Evolutionary conservation across 2,888 invertebrate species (phyloP).

Genomic region (Gastrophysa polygoni): DNA sequence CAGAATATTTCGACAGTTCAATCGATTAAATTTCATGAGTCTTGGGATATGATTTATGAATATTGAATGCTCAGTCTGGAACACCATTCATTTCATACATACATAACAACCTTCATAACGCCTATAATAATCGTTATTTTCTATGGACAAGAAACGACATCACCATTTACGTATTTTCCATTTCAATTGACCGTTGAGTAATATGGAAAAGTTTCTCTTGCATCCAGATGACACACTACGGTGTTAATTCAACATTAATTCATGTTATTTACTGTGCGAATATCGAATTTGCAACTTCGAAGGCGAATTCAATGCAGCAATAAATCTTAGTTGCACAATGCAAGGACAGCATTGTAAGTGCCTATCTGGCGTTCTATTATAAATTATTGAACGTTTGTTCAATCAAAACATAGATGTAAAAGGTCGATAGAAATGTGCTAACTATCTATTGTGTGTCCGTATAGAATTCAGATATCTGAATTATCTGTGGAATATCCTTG

Average conservation of each 20-base stretch:
- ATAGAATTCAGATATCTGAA: not conserved
- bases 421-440: constrained; percentile 25
- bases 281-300: constrained; percentile 18
- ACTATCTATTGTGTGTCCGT: constrained; percentile 13
- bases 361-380: constrained; percentile 31
- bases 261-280: constrained; percentile 14
- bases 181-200: not conserved
- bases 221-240: not conserved
- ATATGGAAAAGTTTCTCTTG: not conserved
- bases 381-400: constrained; percentile 33
- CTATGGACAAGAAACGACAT: too few relatives aligned
- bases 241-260: constrained; percentile 17
- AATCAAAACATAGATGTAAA: constrained; percentile 30
- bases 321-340: constrained; percentile 41
- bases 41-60: too few relatives aligned
- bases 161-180: not conserved
- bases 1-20: too few relatives aligned
- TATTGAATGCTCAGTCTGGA: too few relatives aligned
- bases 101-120: too few relatives aligned
- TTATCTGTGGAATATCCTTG: not conserved
- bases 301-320: constrained; percentile 18
- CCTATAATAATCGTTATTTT: too few relatives aligned
- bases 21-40: too few relatives aligned
- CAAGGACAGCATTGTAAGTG: constrained; percentile 38
- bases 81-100: too few relatives aligned